Conservation (phyloP, 1,140 invertebrate species). For the Micrasema minimum region DNA sequence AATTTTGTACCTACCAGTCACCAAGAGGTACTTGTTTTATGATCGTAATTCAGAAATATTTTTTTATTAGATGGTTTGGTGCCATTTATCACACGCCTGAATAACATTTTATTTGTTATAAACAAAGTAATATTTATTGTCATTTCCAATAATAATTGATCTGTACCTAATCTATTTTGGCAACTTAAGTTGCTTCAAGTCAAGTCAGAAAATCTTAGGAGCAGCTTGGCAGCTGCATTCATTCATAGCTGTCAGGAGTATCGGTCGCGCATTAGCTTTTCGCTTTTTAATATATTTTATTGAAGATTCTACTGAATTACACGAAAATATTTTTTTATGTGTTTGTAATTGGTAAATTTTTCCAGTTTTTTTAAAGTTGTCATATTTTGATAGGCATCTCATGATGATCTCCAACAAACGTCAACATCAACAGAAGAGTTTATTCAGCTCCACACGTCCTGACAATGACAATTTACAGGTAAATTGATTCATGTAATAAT, state of each 20-base stretch:
- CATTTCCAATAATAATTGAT: no score
- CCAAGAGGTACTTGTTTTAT: no score
- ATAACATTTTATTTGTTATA: no score
- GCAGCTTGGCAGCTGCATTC: no score
- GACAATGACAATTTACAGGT: slow-evolving; percentile 11
- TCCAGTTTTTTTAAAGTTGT: slow-evolving; percentile 5
- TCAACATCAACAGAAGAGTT: slow-evolving; percentile 5
- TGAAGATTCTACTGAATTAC: neutral
- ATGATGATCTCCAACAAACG: slow-evolving; percentile 17
- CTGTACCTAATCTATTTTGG: slow-evolving; percentile 19
- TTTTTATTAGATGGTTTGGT: no score
- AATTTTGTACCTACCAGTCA: no score
- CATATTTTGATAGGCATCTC: slow-evolving; percentile 9
- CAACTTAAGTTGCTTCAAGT: slow-evolving; percentile 20
- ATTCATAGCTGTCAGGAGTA: neutral
- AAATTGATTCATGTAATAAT: slow-evolving; percentile 10
- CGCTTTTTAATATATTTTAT: slow-evolving; percentile 3
- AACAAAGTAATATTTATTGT: no score
- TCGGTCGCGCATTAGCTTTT: neutral
- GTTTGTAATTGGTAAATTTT: neutral
- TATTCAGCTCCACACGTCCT: neutral
- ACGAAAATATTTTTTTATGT: neutral
- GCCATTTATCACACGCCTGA: no score
- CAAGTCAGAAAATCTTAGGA: neutral
- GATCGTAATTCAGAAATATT: no score